A percentile compares a stretch with the other conserved stretches of the same genome.
These are phyloP conservation scores for Meriones psammophilus DNA, from an alignment of 2,797 vertebrate species.

Conservation along the genomic window DNA sequence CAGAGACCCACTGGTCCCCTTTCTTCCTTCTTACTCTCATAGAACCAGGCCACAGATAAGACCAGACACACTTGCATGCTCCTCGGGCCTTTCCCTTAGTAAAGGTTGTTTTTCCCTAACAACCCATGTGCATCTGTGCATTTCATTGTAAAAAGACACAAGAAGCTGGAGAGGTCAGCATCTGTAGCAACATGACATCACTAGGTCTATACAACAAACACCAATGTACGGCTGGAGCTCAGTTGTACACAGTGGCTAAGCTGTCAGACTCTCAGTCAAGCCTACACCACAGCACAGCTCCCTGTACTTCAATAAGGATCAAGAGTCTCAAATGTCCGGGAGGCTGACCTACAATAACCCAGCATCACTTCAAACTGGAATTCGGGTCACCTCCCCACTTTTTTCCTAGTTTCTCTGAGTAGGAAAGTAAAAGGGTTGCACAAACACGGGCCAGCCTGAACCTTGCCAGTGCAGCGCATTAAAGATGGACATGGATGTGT, in stretches of 20 bases:
- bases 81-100: not conserved
- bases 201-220: not conserved
- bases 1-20: too few species aligned
- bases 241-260: not conserved
- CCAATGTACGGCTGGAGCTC: not conserved
- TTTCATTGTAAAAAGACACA: not conserved
- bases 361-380: not conserved
- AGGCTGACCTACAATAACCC: not conserved
- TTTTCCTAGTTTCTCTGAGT: not conserved
- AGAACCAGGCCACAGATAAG: not conserved
- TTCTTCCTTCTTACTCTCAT: not conserved
- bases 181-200: not conserved
- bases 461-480: not conserved
- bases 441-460: not conserved
- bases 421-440: not conserved
- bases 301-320: not conserved
- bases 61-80: not conserved
- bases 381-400: not conserved
- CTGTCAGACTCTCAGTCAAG: not conserved
- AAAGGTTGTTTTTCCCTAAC: not conserved
- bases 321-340: not conserved
- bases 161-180: not conserved
- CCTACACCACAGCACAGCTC: not conserved
- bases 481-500: not conserved
- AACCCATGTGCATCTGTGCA: not conserved